Conservation (phyloP, 2,888 invertebrate genomes). For the Neoscelio sp. region DNA sequence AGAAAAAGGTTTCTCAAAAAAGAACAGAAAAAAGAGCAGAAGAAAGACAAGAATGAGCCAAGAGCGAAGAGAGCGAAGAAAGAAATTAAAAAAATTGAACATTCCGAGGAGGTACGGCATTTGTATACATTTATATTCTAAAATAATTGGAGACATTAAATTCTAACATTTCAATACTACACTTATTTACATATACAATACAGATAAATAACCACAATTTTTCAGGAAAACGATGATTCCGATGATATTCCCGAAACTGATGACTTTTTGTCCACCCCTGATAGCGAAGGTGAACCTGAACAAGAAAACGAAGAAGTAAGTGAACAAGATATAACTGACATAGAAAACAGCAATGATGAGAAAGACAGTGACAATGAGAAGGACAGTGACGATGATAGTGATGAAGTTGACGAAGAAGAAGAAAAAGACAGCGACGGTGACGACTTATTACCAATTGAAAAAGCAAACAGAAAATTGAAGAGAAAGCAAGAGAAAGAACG, state of each 20-base stretch:
- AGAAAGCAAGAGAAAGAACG: slow-evolving; percentile 88
- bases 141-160: too few relatives aligned
- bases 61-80: slow-evolving; percentile 61
- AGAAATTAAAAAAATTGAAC: slow-evolving; percentile 30
- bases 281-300: slow-evolving; percentile 73
- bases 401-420: slow-evolving; percentile 78
- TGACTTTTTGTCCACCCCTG: slow-evolving; percentile 22
- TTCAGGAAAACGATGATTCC: slow-evolving; percentile 41
- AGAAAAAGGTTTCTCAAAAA: slow-evolving; percentile 84
- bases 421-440: slow-evolving; percentile 81
- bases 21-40: slow-evolving; percentile 69
- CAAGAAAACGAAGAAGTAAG: slow-evolving; percentile 77
- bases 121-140: background rate
- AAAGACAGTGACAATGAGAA: slow-evolving; percentile 65
- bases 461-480: slow-evolving; percentile 90
- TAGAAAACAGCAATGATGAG: slow-evolving; percentile 79
- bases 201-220: background rate
- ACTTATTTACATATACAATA: background rate
- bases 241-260: slow-evolving; percentile 34
- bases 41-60: slow-evolving; percentile 57
- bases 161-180: too few relatives aligned
- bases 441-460: slow-evolving; percentile 94
- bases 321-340: slow-evolving; percentile 78
- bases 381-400: slow-evolving; percentile 81
- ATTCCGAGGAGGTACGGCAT: slow-evolving; percentile 25